These are phyloP conservation scores for Nothocercus julius DNA, from an alignment of 2,113 vertebrate genomes.

Conservation along the genomic window DNA sequence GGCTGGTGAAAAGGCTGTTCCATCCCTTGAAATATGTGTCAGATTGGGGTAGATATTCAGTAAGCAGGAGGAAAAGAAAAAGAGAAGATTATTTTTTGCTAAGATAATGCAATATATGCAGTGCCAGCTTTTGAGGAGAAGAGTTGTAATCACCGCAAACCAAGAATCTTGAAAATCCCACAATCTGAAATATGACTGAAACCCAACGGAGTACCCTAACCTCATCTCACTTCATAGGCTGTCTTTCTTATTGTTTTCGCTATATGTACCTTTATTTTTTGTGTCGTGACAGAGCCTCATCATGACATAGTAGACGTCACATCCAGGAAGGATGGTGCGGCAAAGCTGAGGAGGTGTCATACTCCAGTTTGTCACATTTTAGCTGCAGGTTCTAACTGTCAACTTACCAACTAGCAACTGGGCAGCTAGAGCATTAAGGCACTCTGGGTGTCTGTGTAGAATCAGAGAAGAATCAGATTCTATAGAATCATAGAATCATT, in stretches of 20 bases:
- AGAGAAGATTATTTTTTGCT: not conserved
- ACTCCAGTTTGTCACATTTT: not conserved
- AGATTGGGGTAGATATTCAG: not conserved
- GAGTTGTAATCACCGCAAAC: not conserved
- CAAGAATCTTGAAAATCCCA: not conserved
- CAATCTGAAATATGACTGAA: not conserved
- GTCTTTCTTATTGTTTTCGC: not conserved
- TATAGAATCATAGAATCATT: too few relatives aligned
- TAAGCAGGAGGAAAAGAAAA: not conserved
- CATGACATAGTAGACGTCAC: rapidly evolving
- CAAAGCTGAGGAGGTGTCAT: not conserved
- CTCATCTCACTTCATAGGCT: not conserved
- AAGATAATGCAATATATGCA: not conserved
- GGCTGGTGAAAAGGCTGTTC: not conserved
- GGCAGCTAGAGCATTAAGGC: not conserved
- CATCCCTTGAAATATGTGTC: not conserved
- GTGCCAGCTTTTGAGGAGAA: not conserved
- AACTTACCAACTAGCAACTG: not conserved
- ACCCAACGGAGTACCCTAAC: not conserved
- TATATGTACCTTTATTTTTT: not conserved
- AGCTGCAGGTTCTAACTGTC: not conserved
- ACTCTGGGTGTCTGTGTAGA: not conserved
- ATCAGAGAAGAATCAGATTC: too few relatives aligned
- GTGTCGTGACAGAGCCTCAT: not conserved
- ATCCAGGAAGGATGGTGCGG: not conserved